Evolutionary conservation across 1,140 invertebrate genomes (phyloP).

Genomic region (Drepana arcuata): DNA sequence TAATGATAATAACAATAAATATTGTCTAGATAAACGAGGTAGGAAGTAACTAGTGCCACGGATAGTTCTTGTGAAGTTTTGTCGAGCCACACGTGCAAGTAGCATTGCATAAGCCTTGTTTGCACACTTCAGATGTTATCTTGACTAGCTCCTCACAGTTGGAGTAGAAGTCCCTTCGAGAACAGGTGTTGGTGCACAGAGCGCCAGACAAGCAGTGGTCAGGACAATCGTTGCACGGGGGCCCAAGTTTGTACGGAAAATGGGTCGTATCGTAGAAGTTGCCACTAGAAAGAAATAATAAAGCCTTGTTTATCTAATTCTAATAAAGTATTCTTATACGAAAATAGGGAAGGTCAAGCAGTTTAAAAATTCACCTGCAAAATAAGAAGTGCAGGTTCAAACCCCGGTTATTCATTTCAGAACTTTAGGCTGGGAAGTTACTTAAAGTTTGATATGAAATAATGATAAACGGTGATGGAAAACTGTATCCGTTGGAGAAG

Average conservation of each 20-base stretch:
- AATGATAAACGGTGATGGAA: too few relatives aligned
- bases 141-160: constrained; percentile 80
- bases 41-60: constrained; percentile 44
- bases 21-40: too few relatives aligned
- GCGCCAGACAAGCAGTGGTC: constrained; percentile 73
- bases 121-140: constrained; percentile 67
- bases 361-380: too few relatives aligned
- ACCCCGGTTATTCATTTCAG: too few relatives aligned
- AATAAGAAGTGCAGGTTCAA: too few relatives aligned
- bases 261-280: constrained; percentile 76
- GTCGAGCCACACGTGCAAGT: constrained; percentile 79
- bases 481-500: too few relatives aligned
- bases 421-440: too few relatives aligned
- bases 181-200: constrained; percentile 83
- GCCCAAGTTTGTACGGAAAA: constrained; percentile 78
- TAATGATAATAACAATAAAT: too few relatives aligned
- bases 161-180: constrained; percentile 78
- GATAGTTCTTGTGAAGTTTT: constrained; percentile 50
- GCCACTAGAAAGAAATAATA: constrained; percentile 75
- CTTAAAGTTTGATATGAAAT: too few relatives aligned
- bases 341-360: too few relatives aligned
- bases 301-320: background rate
- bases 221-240: constrained; percentile 77
- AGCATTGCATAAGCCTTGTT: constrained; percentile 76
- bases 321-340: too few relatives aligned